These are phyloP conservation scores for Stenoptilia bipunctidactyla DNA, from an alignment of 2,888 invertebrate genomes.

Conservation along the genomic window DNA sequence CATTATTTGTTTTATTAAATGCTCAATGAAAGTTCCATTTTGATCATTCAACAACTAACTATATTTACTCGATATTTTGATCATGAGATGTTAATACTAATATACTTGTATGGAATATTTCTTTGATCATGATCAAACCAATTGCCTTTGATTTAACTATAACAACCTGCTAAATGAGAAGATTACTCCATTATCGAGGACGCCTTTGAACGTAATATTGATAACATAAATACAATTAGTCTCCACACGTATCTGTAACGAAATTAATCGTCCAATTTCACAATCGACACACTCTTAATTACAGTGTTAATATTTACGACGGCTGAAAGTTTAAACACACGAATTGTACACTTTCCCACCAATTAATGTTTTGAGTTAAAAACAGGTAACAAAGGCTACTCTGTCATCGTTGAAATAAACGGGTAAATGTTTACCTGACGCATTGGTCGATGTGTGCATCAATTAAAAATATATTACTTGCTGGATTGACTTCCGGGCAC, in stretches of 20 bases:
- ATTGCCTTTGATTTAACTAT: not conserved
- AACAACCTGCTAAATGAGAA: not conserved
- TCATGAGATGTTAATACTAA: too few species aligned
- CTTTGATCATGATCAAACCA: too few species aligned
- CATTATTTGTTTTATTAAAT: too few species aligned
- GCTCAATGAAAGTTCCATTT: too few species aligned
- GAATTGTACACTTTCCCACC: slow-evolving; percentile 60
- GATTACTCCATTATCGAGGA: not conserved
- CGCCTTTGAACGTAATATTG: not conserved
- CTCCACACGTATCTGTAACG: not conserved
- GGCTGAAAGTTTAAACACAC: slow-evolving; percentile 48
- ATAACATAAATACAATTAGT: not conserved
- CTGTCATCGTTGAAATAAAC: slow-evolving; percentile 47
- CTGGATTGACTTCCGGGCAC: slow-evolving; percentile 40
- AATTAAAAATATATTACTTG: slow-evolving; percentile 66
- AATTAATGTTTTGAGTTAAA: slow-evolving; percentile 57
- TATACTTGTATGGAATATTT: too few species aligned
- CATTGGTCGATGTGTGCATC: slow-evolving; percentile 51
- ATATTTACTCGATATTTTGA: too few species aligned
- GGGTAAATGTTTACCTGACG: slow-evolving; percentile 60
- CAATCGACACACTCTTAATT: slow-evolving; percentile 47
- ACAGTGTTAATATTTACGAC: slow-evolving; percentile 50
- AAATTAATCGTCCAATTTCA: slow-evolving; percentile 10
- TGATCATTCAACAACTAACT: too few species aligned
- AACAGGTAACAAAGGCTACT: slow-evolving; percentile 47